These are phyloP conservation scores for Saccopteryx leptura DNA, from an alignment of 2,113 vertebrate species.

Conservation along the genomic window DNA sequence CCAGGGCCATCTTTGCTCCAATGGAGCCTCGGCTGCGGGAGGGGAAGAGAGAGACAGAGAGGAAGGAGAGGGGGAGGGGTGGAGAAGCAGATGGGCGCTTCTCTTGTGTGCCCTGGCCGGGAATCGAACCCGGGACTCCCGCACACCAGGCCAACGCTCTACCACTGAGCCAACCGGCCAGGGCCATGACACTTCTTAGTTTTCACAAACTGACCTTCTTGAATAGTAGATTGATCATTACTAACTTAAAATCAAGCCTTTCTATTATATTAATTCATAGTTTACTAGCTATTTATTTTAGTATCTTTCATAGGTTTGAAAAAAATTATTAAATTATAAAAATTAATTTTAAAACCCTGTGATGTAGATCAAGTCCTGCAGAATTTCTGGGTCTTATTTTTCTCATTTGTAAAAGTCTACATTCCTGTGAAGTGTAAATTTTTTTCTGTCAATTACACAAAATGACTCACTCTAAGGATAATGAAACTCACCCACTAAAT, in stretches of 20 bases:
- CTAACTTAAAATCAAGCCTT: slow-evolving; percentile 53
- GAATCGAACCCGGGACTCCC: too few relatives aligned
- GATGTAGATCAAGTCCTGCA: neutral
- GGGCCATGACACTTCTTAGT: neutral
- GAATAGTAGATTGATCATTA: slow-evolving; percentile 7
- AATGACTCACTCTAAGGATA: slow-evolving; percentile 18
- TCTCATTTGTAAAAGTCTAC: slow-evolving; percentile 19
- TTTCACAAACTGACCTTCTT: neutral
- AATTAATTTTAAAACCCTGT: neutral
- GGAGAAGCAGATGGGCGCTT: too few relatives aligned
- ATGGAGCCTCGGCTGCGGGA: too few relatives aligned
- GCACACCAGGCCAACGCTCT: too few relatives aligned
- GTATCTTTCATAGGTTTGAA: neutral
- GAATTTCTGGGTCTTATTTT: slow-evolving; percentile 7
- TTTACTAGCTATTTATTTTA: slow-evolving; percentile 15
- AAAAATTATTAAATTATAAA: neutral
- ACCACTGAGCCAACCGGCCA: too few relatives aligned
- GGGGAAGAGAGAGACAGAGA: too few relatives aligned
- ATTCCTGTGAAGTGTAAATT: neutral
- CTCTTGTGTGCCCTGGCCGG: too few relatives aligned
- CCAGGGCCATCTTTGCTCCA: too few relatives aligned
- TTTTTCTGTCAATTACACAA: neutral
- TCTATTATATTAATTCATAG: neutral
- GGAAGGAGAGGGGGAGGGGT: too few relatives aligned
- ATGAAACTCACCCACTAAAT: neutral